Evolutionary conservation across 2,888 invertebrate species (phyloP).

Genomic region (Seira sanloemensis): DNA sequence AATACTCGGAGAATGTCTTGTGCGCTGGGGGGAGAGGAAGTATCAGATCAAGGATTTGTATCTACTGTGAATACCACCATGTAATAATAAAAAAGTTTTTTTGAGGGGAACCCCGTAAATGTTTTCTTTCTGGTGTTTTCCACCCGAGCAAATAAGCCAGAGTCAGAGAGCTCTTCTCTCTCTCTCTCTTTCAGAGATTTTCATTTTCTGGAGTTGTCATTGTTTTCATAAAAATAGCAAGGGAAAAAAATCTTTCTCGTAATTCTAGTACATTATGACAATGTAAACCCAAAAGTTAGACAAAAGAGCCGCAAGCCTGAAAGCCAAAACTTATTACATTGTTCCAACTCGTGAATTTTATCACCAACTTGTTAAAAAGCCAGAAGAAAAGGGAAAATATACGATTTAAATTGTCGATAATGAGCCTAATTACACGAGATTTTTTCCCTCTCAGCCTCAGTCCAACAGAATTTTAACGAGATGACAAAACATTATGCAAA

Average conservation of each 20-base stretch:
- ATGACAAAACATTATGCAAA: background rate
- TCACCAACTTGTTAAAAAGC: constrained; percentile 57
- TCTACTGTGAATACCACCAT: background rate
- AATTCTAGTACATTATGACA: too few species aligned
- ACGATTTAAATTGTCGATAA: constrained; percentile 48
- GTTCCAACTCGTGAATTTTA: constrained; percentile 25
- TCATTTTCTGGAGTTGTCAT: too few species aligned
- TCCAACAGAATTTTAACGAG: constrained; percentile 32
- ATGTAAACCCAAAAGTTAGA: too few species aligned
- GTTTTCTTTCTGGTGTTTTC: background rate
- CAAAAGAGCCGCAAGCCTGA: background rate
- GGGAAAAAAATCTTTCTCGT: background rate
- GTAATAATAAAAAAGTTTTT: background rate
- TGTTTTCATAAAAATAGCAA: too few species aligned
- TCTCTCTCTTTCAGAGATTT: too few species aligned
- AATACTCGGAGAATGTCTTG: background rate
- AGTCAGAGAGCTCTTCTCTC: too few species aligned
- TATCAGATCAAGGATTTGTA: background rate
- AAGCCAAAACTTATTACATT: background rate
- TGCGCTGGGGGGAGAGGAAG: background rate
- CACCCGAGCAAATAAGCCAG: background rate
- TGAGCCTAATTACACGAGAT: constrained; percentile 25
- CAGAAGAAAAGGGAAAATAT: constrained; percentile 5
- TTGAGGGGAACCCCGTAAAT: background rate
- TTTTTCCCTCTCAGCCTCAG: constrained; percentile 1